Conservation (phyloP, 2,888 invertebrate species). For the Mamestra brassicae region DNA sequence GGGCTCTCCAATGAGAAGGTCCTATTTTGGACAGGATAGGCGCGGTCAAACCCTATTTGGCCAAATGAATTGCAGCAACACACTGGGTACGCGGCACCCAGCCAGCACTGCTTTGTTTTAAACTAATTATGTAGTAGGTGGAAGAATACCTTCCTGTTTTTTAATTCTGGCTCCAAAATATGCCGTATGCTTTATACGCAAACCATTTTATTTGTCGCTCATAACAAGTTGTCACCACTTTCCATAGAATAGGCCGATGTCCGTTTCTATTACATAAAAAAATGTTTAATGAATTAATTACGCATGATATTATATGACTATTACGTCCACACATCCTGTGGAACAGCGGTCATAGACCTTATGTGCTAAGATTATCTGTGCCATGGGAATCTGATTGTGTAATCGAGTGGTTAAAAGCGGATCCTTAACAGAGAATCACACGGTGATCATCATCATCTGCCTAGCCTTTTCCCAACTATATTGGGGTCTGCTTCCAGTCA, state of each 20-base stretch:
- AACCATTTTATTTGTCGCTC: neutral
- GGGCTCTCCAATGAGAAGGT: too few relatives aligned
- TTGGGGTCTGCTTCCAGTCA: too few relatives aligned
- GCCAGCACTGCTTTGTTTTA: too few relatives aligned
- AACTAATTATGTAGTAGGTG: too few relatives aligned
- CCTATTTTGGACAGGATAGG: too few relatives aligned
- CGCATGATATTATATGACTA: slow-evolving; percentile 12
- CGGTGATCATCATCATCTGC: neutral
- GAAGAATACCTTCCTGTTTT: too few relatives aligned
- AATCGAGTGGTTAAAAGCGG: slow-evolving; percentile 17
- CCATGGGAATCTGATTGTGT: neutral
- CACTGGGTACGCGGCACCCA: too few relatives aligned
- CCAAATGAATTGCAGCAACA: too few relatives aligned
- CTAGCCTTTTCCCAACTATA: too few relatives aligned
- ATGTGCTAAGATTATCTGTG: too few relatives aligned
- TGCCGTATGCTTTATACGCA: neutral
- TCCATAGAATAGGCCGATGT: neutral
- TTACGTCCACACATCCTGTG: slow-evolving; percentile 5
- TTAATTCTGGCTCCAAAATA: too few relatives aligned
- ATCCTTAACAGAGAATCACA: neutral
- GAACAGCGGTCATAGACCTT: neutral
- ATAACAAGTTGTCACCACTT: neutral
- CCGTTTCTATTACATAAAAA: slow-evolving; percentile 22
- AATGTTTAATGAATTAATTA: slow-evolving; percentile 26
- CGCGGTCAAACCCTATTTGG: too few relatives aligned